A percentile compares a stretch with the other conserved stretches of the same genome.
Evolutionary conservation across 2,888 invertebrate species (phyloP).

Genomic region (Parapristionchus giblindavisi): DNA sequence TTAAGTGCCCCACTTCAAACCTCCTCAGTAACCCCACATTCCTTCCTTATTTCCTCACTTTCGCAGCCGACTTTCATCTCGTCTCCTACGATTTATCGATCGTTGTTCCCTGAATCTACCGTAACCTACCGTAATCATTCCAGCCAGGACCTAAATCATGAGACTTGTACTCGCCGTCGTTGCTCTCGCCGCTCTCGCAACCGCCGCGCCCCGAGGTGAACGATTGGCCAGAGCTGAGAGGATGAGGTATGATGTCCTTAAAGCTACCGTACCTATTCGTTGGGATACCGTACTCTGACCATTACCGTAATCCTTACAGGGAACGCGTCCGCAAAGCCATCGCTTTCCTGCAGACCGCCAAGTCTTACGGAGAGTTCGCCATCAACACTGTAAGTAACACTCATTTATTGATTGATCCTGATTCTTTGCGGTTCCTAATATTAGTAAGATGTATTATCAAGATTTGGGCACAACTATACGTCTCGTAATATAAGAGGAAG

Average conservation of each 20-base stretch:
- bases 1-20: too few species aligned
- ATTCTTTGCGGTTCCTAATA: too few species aligned
- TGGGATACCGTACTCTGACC: not conserved
- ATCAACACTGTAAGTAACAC: slow-evolving; percentile 33
- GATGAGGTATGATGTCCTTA: slow-evolving; percentile 14
- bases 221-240: slow-evolving; percentile 30
- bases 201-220: slow-evolving; percentile 23
- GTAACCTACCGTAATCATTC: not conserved
- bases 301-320: not conserved
- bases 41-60: too few species aligned
- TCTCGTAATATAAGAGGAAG: too few species aligned
- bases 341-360: slow-evolving; percentile 28
- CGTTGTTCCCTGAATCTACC: too few species aligned
- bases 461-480: too few species aligned
- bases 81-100: too few species aligned
- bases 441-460: too few species aligned
- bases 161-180: slow-evolving; percentile 28
- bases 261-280: not conserved
- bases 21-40: too few species aligned
- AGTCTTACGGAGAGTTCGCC: slow-evolving; percentile 36
- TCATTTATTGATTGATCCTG: not conserved
- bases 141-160: too few species aligned
- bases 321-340: slow-evolving; percentile 39
- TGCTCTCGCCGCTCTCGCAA: slow-evolving; percentile 14
- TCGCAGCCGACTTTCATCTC: too few species aligned